phyloP scores from a whole-genome alignment of 2,797 vertebrate genomes.

The Lepidocolaptes lacrymiger region DNA sequence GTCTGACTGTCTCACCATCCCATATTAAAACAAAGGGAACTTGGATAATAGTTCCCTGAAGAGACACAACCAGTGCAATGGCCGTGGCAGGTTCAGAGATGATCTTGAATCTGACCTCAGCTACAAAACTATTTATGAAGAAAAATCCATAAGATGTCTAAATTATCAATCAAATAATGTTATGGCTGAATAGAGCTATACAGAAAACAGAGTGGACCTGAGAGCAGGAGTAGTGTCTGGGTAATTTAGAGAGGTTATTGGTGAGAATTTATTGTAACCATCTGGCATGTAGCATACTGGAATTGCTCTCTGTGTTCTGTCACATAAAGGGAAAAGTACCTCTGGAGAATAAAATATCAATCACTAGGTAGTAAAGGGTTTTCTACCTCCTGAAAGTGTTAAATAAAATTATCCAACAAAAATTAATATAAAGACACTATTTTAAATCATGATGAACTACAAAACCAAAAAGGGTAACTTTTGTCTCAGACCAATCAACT shows the following conservation, averaged over 20 bases:
- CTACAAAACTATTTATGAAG: background rate
- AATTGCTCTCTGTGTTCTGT: background rate
- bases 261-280: background rate
- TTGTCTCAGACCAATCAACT: background rate
- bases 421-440: background rate
- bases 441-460: background rate
- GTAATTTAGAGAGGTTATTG: background rate
- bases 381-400: background rate
- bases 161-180: background rate
- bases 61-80: rapidly evolving
- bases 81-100: background rate
- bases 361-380: background rate
- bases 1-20: background rate
- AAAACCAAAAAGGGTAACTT: background rate
- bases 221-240: background rate
- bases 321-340: background rate
- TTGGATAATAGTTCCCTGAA: background rate
- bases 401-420: background rate
- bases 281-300: background rate
- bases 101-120: background rate
- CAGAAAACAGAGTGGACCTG: background rate
- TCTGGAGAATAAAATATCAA: background rate
- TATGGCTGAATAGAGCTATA: background rate
- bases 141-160: background rate
- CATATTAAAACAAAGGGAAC: background rate